Conservation (phyloP, 2,113 vertebrate species). For the Nymphicus hollandicus region DNA sequence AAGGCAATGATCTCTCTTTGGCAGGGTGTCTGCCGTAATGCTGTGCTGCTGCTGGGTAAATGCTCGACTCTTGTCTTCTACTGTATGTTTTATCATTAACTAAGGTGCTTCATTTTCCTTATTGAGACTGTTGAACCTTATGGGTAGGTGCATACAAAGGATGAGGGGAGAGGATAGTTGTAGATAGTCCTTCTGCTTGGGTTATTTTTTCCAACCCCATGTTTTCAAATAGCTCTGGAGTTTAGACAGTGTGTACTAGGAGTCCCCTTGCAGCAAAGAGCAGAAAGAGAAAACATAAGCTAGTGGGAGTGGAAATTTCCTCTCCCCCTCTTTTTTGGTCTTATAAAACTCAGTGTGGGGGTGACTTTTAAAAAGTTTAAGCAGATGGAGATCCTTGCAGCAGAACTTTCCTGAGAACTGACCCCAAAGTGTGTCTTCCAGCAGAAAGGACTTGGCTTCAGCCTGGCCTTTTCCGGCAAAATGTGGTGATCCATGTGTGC, state of each 20-base stretch:
- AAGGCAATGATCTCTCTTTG: slow-evolving; percentile 44
- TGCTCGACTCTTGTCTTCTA: not conserved
- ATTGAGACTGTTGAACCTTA: not conserved
- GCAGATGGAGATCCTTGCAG: not conserved
- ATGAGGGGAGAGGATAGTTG: not conserved
- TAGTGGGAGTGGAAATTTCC: not conserved
- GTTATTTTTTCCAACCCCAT: not conserved
- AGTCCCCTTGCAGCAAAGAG: not conserved
- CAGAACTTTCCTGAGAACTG: not conserved
- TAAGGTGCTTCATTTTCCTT: not conserved
- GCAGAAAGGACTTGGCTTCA: not conserved
- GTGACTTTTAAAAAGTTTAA: slow-evolving; percentile 1
- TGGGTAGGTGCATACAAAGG: not conserved
- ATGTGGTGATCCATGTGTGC: not conserved
- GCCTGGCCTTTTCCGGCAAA: not conserved
- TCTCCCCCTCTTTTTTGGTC: not conserved
- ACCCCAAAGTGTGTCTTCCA: not conserved
- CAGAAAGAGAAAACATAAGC: not conserved
- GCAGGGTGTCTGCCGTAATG: not conserved
- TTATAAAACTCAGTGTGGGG: not conserved
- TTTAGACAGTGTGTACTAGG: not conserved
- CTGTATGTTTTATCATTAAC: not conserved
- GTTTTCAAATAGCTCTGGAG: not conserved
- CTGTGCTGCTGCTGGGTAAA: not conserved
- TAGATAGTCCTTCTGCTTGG: not conserved